Evolutionary conservation across 2,888 invertebrate species (phyloP).

Genomic region (Dioctria linearis): DNA sequence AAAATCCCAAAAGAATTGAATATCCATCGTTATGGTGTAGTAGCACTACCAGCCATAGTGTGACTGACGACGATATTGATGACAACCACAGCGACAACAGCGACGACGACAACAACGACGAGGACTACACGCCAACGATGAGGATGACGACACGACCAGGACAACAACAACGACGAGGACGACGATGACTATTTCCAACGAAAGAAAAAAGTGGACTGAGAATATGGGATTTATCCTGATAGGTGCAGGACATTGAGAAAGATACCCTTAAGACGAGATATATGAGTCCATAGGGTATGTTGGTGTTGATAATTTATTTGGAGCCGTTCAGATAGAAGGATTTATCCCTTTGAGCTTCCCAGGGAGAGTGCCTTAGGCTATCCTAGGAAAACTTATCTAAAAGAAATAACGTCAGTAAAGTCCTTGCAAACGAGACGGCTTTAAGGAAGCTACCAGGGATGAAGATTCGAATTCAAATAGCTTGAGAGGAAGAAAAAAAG

Average conservation of each 20-base stretch:
- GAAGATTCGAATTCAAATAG: conserved; percentile 11
- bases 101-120: too few species aligned
- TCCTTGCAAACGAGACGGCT: conserved; percentile 19
- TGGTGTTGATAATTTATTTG: conserved; percentile 49
- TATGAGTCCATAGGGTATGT: conserved; percentile 36
- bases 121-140: too few species aligned
- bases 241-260: conserved; percentile 2
- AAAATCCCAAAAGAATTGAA: conserved; percentile 32
- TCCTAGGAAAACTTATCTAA: not conserved
- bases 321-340: conserved; percentile 31
- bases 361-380: not conserved
- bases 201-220: not conserved
- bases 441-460: not conserved
- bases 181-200: not conserved
- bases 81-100: too few species aligned
- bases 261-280: conserved; percentile 47
- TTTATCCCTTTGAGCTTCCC: conserved; percentile 29
- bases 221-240: conserved; percentile 8
- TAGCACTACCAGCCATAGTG: too few species aligned
- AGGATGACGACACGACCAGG: not conserved
- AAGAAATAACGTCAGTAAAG: conserved; percentile 3
- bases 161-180: not conserved
- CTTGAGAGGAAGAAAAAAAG: not conserved
- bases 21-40: too few species aligned
- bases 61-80: too few species aligned